Evolutionary conservation across 2,113 vertebrate genomes (phyloP), one percentile per base, ranked within the genome.

Genomic region (Sinocyclocheilus anophthalmus): DNA sequence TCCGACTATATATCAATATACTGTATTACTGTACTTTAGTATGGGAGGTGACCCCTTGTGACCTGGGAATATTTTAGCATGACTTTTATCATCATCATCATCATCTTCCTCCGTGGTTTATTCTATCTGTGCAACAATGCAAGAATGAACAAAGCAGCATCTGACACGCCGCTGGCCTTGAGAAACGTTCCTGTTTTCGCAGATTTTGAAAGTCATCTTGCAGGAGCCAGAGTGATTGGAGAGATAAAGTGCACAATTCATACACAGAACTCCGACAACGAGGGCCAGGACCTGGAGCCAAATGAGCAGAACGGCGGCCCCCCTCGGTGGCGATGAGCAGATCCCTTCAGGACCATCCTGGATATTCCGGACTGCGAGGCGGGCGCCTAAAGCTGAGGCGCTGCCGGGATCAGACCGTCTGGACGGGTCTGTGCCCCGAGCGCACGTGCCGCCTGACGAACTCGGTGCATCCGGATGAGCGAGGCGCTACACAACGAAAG

Each of bases 281-380:
- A 99, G 96, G n/a, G n/a, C n/a, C n/a, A n/a, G n/a, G n/a, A n/a
- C n/a, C n/a, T 99, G 91, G 97, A 99, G 94, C 98, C 98, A 99
- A 92, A 98, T 96, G 48, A 99, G 95, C 87, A 99, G 95, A 75
- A 99, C 97, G 75, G 94, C 94, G 16, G 97, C n/a, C n/a, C n/a
- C n/a, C n/a, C n/a, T n/a, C 98, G 70, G 98, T 99, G 92, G 96
- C 96, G 65, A 98, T 98, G 57, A 99, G 97, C 76, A 99, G 90
- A 91, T n/a, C n/a, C n/a, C n/a, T n/a, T n/a, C n/a, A 98, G 97
- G 86, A 99, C 97, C 98, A 99, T 99, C 94, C 94, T 99, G 98
- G 90, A 99, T 97, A 92, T 99, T 99, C 98, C 0, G 96, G 4
- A 95, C 97, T 0, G 97, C 97, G 91, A 97, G 93, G 26, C 95